Conservation (phyloP, 2,888 invertebrate genomes). For the Trisateles emortualis region DNA sequence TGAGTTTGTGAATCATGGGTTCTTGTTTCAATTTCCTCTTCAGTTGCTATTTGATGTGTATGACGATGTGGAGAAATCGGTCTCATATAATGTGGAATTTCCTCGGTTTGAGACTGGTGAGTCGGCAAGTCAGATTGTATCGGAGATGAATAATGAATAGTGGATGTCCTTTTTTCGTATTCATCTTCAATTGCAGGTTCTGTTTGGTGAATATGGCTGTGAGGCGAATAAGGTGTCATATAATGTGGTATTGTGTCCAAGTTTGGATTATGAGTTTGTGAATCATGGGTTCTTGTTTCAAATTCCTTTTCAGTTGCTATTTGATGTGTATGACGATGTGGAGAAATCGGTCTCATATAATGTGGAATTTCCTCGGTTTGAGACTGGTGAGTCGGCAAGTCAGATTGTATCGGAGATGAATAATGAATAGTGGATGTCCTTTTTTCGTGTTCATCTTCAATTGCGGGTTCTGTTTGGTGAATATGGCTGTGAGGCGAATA, state of each 20-base stretch:
- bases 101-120: conserved; percentile 1
- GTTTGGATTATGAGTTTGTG: conserved; percentile 7
- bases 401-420: conserved; percentile 3
- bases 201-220: conserved; percentile 11
- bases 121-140: conserved; percentile 12
- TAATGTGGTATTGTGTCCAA: conserved; percentile 22
- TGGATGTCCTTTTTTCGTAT: not conserved
- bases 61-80: conserved; percentile 6
- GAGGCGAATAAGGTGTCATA: conserved; percentile 35
- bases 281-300: conserved; percentile 8
- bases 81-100: conserved; percentile 18
- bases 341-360: conserved; percentile 14
- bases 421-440: conserved; percentile 4
- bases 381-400: conserved; percentile 9
- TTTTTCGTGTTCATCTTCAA: conserved; percentile 1
- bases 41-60: conserved; percentile 14
- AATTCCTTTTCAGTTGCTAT: not conserved
- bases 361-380: conserved; percentile 9
- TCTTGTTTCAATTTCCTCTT: conserved; percentile 1
- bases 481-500: conserved; percentile 31
- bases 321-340: conserved; percentile 17
- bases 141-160: not conserved
- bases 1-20: conserved; percentile 4
- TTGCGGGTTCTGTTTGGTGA: conserved; percentile 4
- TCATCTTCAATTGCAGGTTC: conserved; percentile 4